Evolutionary conservation across 2,888 invertebrate genomes (phyloP), one percentile per base, ranked within the genome.

Genomic region (Anorthoa munda): DNA sequence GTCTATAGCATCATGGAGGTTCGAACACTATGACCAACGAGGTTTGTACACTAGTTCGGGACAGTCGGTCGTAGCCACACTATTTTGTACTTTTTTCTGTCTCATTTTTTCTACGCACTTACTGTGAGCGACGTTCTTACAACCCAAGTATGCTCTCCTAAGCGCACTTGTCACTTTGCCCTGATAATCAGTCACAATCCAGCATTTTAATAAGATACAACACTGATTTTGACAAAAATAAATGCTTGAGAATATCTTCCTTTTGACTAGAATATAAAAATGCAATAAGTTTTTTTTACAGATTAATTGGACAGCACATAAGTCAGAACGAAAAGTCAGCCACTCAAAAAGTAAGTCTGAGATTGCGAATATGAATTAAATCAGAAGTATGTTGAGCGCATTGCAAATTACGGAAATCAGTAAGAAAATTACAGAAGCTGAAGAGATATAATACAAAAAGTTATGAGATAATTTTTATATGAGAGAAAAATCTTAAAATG

Each of bases 101-200:
- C 66, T 77, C 84, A 61, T 78, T 81, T 84, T 86, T 75, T 87
- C 95, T 96, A 96, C 94, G 91, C 91, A 96, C 96, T 96, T 96
- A 96, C 96, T 96, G 96, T 96, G 96, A 91, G 96, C 96, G 91
- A 95, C 94, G 92, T 93, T 94, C 94, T 96, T 96, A 96, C 96
- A 96, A 96, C 96, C 95, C 94, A 96, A 96, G 94, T 96, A 96
- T 84, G 95, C 96, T 89, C 96, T 93, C 93, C 96, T 94, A 87
- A 96, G 94, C 90, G 96, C 96, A 89, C 92, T 93, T 90, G 95
- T 95, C 94, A 96, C 95, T 95, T 94, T 96, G 92, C 96, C 96
- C 96, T 96, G 96, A 95, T 87, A 87, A 89, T 84, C 90, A 93
- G 89, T 84, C 85, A 88, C 85, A 89, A 85, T 83, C 83, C 84